A percentile compares a stretch with the other conserved stretches of the same genome.
These are phyloP conservation scores for Hydriomena furcata DNA, from an alignment of 2,888 invertebrate genomes.

Conservation along the genomic window DNA sequence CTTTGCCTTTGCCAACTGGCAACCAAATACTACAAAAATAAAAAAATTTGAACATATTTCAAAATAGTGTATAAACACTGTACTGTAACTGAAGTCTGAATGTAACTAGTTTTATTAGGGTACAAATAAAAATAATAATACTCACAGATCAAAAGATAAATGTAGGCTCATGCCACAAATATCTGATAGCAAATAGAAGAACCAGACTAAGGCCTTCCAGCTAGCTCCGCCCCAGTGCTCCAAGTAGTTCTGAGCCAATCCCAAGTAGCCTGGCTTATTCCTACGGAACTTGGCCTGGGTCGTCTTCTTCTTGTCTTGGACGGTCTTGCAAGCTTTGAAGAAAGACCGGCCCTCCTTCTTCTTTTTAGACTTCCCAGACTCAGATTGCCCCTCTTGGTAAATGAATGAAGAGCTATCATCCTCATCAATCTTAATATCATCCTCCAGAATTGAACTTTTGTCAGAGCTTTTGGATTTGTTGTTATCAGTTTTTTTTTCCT, in stretches of 20 bases:
- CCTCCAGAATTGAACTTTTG: conserved; percentile 52
- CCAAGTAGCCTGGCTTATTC: conserved; percentile 72
- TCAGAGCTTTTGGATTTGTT: conserved; percentile 55
- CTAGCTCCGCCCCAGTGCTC: conserved; percentile 84
- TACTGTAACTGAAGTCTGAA: too few species aligned
- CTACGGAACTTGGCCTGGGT: conserved; percentile 65
- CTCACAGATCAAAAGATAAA: conserved; percentile 88
- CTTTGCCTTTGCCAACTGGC: too few species aligned
- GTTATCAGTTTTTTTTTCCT: conserved; percentile 62
- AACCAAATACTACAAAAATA: too few species aligned
- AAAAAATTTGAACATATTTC: too few species aligned
- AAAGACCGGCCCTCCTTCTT: conserved; percentile 75
- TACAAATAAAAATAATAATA: conserved; percentile 39
- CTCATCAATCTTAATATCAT: conserved; percentile 60
- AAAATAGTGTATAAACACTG: too few species aligned
- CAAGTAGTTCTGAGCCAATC: conserved; percentile 69
- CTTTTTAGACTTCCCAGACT: conserved; percentile 65
- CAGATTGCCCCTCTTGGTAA: conserved; percentile 64
- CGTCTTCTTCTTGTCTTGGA: conserved; percentile 76
- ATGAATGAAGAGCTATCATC: conserved; percentile 65
- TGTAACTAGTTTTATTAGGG: too few species aligned
- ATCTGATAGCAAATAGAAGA: conserved; percentile 90
- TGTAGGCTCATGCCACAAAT: conserved; percentile 91
- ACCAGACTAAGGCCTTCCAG: conserved; percentile 88
- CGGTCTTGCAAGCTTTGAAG: conserved; percentile 62